A percentile compares a stretch with the other conserved stretches of the same genome.
Conservation (phyloP, 2,888 invertebrate species). For the Itoplectis maculator region DNA sequence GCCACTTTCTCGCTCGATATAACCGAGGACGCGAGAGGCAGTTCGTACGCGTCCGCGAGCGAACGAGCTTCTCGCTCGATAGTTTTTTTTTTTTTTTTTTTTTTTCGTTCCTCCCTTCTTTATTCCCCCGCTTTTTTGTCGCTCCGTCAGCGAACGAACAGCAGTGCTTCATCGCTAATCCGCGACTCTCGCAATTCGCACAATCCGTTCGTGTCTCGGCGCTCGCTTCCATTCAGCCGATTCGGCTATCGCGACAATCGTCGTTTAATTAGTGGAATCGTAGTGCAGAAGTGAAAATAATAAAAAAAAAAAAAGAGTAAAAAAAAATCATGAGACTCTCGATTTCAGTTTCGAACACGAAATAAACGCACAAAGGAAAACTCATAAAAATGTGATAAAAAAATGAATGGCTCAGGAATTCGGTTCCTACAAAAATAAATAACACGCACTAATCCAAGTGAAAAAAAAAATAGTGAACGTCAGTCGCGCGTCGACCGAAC, state of each 20-base stretch:
- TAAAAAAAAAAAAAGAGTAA: no score
- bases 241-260: slow-evolving; percentile 21
- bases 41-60: slow-evolving; percentile 22
- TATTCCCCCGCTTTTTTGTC: slow-evolving; percentile 43
- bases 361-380: no score
- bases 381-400: background rate
- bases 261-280: background rate
- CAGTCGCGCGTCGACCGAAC: background rate
- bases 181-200: slow-evolving; percentile 28
- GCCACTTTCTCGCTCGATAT: slow-evolving; percentile 63
- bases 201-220: slow-evolving; percentile 12
- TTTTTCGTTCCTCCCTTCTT: background rate
- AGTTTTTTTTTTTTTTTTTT: background rate
- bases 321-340: no score
- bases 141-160: slow-evolving; percentile 58
- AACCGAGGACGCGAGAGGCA: slow-evolving; percentile 59
- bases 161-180: slow-evolving; percentile 44
- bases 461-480: background rate
- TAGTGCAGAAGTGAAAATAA: no score
- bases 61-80: slow-evolving; percentile 48
- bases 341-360: background rate
- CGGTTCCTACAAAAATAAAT: background rate
- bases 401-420: no score
- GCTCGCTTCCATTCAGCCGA: background rate
- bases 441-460: background rate